Evolutionary conservation across 2,888 invertebrate genomes (phyloP), one percentile per base, ranked within the genome.

Genomic region (Lepidochrysops patricia): DNA sequence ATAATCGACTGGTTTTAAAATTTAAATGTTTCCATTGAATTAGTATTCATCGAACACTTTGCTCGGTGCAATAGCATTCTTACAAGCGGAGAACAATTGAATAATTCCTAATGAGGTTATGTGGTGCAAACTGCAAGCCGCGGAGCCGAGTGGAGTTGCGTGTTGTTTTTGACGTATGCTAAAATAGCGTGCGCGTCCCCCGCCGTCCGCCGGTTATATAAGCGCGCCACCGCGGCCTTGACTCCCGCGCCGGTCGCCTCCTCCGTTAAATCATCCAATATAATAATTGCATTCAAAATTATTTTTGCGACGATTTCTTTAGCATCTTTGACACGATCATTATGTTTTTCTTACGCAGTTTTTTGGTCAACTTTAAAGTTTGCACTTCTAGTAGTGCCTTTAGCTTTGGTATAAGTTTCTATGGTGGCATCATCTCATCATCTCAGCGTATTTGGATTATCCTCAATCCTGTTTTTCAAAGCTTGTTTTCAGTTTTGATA

Each of bases 191-290:
- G 70, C 66, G 74, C 75, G 69, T 69, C 58, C 82, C 82, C 82
- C 72, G 69, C 67, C 68, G 65, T 67, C 68, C 68, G 64, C 66
- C 68, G 70, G 76, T 89, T 88, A 87, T 71, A 79, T 89, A 88
- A 89, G 75, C 79, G 77, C 79, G 79, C 80, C 78, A 79, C 77
- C 69, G 64, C 70, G 88, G 87, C 89, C 89, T 89, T 89, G 89
- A 89, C 88, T 89, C 89, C 86, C 84, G 88, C 88, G 86, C 86
- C 74, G 79, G 72, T 73, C 62, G 62, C 15, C 25, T 27, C 25
- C 34, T 57, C 60, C 52, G 57, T 63, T 61, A 35, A 49, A 58
- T 58, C 58, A 43, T 49, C 29, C 32, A 23, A 29, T 49, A 19
- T 52, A 60, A 26, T n/a, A 26, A 15, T 50, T 50, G 26, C 26